Evolutionary conservation across 1,140 invertebrate species (phyloP).

Genomic region (Halesus radiatus): DNA sequence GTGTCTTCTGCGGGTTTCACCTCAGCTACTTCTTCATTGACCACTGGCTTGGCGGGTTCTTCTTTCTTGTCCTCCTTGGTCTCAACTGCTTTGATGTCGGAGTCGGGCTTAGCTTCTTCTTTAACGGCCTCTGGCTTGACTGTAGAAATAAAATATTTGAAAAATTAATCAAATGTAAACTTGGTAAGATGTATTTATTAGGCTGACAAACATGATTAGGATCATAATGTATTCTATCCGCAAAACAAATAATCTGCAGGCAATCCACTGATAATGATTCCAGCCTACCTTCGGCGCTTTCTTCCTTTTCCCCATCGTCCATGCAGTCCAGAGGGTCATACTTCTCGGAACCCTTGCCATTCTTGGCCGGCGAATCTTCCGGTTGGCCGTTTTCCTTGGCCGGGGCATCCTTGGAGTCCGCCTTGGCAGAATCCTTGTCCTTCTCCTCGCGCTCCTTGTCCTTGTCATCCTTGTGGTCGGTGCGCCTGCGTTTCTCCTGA

Average conservation of each 20-base stretch:
- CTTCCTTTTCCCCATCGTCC: constrained; percentile 52
- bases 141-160: background rate
- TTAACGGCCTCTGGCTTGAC: background rate
- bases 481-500: background rate
- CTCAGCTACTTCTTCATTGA: background rate
- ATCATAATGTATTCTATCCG: no score
- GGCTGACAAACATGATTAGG: no score
- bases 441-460: constrained; percentile 20
- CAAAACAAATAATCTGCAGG: no score
- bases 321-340: constrained; percentile 51
- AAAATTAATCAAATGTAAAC: no score
- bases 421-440: constrained; percentile 32
- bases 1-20: background rate
- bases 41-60: constrained; percentile 40
- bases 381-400: constrained; percentile 62
- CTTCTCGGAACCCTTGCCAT: constrained; percentile 39
- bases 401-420: constrained; percentile 4
- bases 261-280: no score
- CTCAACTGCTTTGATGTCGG: background rate
- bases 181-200: no score
- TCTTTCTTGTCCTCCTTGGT: constrained; percentile 11
- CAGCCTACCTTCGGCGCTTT: constrained; percentile 8
- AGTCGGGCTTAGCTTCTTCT: background rate
- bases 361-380: constrained; percentile 50
- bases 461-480: constrained; percentile 17